Evolutionary conservation across 2,888 invertebrate species (phyloP), one percentile per base, ranked within the genome.

Genomic region (Auanema freiburgensis): DNA sequence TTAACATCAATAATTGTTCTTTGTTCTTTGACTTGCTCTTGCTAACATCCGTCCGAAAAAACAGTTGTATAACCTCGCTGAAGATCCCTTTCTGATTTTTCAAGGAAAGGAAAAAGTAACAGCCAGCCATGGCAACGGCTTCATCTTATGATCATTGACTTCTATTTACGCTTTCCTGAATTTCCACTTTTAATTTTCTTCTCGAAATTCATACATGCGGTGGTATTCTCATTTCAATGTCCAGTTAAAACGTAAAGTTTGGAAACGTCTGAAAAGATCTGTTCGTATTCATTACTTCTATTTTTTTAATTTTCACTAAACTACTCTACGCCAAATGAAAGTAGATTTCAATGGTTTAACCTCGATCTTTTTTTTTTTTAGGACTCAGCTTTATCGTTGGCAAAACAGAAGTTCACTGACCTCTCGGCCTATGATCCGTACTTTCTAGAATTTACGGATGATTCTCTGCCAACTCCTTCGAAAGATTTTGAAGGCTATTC

Each of bases 401-500:
- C 65, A n/a, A 57, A 53, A 25, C 57, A 68, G 40, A 68, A 49
- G 24, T 46, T 60, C 5, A 57, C 66, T 11, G 67, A 63, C 44
- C 59, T 74, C 16, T 56, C 61, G 1, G 64, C 65, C 25, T 76
- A 74, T 57, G 61, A 63, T 16, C 57, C 63, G 23, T 67, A 71
- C 44, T 76, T 76, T 42, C 57, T 42, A 11, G 70, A 70, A 52
- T 56, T 50, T 12, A 56, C 59, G 40, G 40, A 59, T 14, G 70
- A 62, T 33, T 33, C 33, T 8, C 33, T 33, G 6, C 56, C 66
- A n/a, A 33, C n/a, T 12, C 11, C 42, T 2, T 33, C 49, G 8
- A 40, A 21, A 12, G 61, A 46, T 33, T 33, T 33, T 8, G 33
- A 33, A 33, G 33, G 33, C 33, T 33, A 33, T 33, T 33, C 33